Base-by-base conservation (phyloP, 1,140 invertebrate genomes). In the Nomia melanderi region DNA sequence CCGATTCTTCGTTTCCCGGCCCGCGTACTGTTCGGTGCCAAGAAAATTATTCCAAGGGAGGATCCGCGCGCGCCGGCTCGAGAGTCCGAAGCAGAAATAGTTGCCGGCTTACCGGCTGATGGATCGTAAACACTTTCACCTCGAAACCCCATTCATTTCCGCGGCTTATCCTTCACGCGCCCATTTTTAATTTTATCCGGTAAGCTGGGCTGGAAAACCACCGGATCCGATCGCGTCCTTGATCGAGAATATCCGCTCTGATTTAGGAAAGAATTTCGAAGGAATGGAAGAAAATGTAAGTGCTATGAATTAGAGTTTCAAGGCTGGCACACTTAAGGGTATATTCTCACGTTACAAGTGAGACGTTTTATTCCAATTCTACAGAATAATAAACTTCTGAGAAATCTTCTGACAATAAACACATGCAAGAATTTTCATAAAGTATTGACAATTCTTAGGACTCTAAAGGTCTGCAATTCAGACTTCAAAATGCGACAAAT, bases 81-180 rank as follows among this genome's bases (percentile, higher is more conserved):
- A 3, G 1, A 14, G 31, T 75, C 27, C 27, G 14, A 23, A 41
- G 27, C 64, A 41, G 47, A 69, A 76, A 76, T 76, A 76, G 54
- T 44, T 14, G 17, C 50, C n/a, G 64, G 54, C 41, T 44, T 33
- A 44, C 17, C n/a, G 17, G 73, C 7, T 60, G 54, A 69, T 60
- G 73, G 73, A 76, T 76, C 67, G 57, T 60, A 60, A 69, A 76
- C 73, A 76, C 54, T 76, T 76, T 69, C 54, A 53, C 64, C 41
- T 33, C 54, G 39, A 36, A 33, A 50, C 33, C 39, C 29, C 2
- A 27, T 54, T 59, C 59, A 47, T 69, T 76, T 69, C 69, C 54
- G 29, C 3, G 39, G 72, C 29, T 47, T 47, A 57, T 33, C n/a
- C 53, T 17, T 14, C 12, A 47, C 31, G 65, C 72, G 50, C 20